Evolutionary conservation across 2,113 vertebrate genomes (phyloP).

Genomic region (Eleginops maclovinus): DNA sequence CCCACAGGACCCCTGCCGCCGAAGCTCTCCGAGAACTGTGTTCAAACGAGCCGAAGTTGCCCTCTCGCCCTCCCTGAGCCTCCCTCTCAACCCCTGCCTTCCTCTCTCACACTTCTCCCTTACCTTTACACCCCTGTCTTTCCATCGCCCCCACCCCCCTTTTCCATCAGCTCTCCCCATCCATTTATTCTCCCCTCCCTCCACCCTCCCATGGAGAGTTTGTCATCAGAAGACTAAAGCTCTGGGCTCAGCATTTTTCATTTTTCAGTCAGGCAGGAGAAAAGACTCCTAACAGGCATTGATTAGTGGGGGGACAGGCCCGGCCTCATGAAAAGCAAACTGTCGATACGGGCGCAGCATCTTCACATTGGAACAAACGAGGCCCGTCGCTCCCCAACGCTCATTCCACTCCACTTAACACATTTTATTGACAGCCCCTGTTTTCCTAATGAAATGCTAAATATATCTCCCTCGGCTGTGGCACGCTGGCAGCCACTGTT

Average conservation of each 20-base stretch:
- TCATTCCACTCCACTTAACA: slow-evolving; percentile 85
- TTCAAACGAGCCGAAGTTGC: slow-evolving; percentile 77
- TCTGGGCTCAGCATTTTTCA: slow-evolving; percentile 80
- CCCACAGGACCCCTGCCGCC: slow-evolving; percentile 73
- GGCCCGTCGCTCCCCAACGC: slow-evolving; percentile 79
- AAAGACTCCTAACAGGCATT: slow-evolving; percentile 82
- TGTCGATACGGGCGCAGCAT: slow-evolving; percentile 79
- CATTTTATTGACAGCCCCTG: slow-evolving; percentile 85
- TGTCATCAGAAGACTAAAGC: slow-evolving; percentile 77
- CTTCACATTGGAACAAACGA: slow-evolving; percentile 84
- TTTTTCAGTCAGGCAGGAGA: slow-evolving; percentile 81
- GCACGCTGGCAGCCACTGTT: slow-evolving; percentile 77
- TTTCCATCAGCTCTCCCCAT: neutral
- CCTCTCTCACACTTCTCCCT: slow-evolving; percentile 75
- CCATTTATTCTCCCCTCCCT: slow-evolving; percentile 38
- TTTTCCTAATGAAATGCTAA: slow-evolving; percentile 86
- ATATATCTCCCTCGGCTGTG: slow-evolving; percentile 80
- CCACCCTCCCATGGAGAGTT: slow-evolving; percentile 65
- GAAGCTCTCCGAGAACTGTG: slow-evolving; percentile 51
- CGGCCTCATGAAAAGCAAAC: slow-evolving; percentile 82
- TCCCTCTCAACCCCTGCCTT: slow-evolving; percentile 53
- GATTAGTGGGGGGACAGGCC: slow-evolving; percentile 76
- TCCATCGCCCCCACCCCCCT: slow-evolving; percentile 13
- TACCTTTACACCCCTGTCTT: slow-evolving; percentile 61
- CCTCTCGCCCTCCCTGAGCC: slow-evolving; percentile 65